Conservation (phyloP, 1,140 invertebrate species). For the Cecropterus lyciades region DNA sequence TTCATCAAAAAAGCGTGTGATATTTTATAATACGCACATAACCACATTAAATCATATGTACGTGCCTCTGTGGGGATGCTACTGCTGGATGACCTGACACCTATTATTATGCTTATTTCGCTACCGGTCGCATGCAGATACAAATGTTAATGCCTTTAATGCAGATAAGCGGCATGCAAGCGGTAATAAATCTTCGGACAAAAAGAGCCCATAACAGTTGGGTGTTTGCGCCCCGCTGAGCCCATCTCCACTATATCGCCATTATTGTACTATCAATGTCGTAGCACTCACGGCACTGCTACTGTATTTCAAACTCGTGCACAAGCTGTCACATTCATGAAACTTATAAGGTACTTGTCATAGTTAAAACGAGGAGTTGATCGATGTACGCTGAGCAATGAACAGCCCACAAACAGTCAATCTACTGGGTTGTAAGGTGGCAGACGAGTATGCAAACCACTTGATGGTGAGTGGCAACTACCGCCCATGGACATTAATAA, state of each 20-base stretch:
- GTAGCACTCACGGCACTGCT: conserved; percentile 41
- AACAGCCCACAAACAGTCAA: too few relatives aligned
- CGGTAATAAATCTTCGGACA: conserved; percentile 57
- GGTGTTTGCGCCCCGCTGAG: conserved; percentile 54
- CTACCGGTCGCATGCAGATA: conserved; percentile 25
- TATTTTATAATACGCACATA: too few relatives aligned
- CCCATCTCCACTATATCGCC: conserved; percentile 58
- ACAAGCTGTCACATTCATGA: conserved; percentile 52
- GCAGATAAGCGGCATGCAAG: conserved; percentile 20
- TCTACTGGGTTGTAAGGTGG: too few relatives aligned
- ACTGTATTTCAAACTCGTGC: conserved; percentile 64
- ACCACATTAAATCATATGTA: too few relatives aligned
- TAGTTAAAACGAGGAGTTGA: neutral
- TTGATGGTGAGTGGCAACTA: too few relatives aligned
- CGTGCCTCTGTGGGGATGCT: too few relatives aligned
- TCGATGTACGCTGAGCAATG: neutral
- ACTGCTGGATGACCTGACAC: neutral
- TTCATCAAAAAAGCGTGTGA: too few relatives aligned
- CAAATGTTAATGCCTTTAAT: conserved; percentile 30
- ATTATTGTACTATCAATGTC: conserved; percentile 63
- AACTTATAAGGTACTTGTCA: neutral
- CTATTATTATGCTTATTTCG: conserved; percentile 24
- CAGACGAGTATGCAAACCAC: too few relatives aligned
- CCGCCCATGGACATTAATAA: too few relatives aligned
- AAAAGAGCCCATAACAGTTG: conserved; percentile 49